phyloP scores from a whole-genome alignment of 2,797 vertebrate genomes.

The Sarcophilus harrisii region DNA sequence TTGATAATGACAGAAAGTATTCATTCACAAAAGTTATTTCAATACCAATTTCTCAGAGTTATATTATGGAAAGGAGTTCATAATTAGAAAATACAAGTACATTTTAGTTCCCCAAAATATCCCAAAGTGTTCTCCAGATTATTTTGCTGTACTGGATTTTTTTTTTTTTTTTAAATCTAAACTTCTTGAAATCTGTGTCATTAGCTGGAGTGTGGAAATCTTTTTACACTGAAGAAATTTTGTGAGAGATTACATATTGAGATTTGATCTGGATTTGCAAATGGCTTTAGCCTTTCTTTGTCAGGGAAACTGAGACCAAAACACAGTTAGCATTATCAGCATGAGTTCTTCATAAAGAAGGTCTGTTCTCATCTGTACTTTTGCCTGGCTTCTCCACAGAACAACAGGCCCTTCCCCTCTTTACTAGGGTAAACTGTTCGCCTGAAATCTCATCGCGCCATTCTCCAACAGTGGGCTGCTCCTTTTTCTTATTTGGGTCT shows the following conservation, averaged over 20 bases:
- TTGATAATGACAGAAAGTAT: background rate
- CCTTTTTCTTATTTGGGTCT: background rate
- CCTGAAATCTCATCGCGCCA: background rate
- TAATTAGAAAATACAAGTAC: background rate
- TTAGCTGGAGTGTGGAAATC: constrained; percentile 11
- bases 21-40: background rate
- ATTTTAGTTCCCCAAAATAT: background rate
- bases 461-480: background rate
- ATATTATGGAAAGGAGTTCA: background rate
- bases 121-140: background rate
- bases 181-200: constrained; percentile 23
- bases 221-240: constrained; percentile 34
- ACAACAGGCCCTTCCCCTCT: background rate
- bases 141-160: background rate
- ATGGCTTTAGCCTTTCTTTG: background rate
- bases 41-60: background rate
- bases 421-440: background rate
- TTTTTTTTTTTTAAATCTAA: background rate
- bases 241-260: background rate
- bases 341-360: background rate
- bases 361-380: background rate
- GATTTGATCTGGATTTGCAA: background rate
- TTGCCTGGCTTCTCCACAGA: background rate
- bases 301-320: background rate
- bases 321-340: background rate